Base-by-base conservation (phyloP, 2,113 vertebrate genomes). In the Numida meleagris region DNA sequence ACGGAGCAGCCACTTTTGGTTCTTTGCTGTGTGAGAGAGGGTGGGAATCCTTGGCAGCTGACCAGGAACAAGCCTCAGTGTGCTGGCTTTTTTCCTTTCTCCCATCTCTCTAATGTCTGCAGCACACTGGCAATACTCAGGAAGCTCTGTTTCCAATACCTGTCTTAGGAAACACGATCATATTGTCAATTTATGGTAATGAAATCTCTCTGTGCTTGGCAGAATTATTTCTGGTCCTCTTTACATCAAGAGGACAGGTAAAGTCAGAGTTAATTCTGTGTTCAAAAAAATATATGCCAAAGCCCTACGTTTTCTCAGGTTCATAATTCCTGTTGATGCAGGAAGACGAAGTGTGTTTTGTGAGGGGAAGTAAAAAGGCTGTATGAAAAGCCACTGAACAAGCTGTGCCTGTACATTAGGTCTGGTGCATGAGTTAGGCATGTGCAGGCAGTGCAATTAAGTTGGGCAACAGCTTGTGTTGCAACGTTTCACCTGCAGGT, bases 401-500 rank as follows among this genome's bases (percentile, higher is more conserved):
- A 86, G 93, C 93, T 14, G 1, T 90, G 96, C 95, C 61, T 91
- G 94, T 84, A 29, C 2, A 4, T 57, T 81, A 46, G 90, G 79
- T 77, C 87, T 88, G 87, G 89, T 79, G 88, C 89, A 77, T 36
- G 11, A 67, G 61, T 10, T 78, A 88, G 88, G 93, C 93, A 3
- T 95, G 96, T 96, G 94, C 80, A 73, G 96, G 90, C 95, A 95
- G 82, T 76, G 86, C 88, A 70, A 75, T 21, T 58, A 27, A 5
- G 40, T 95, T 95, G 85, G 92, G 96, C 94, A 97, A 95, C 48
- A 61, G 62, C 92, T 57, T 20, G 66, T 95, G 93, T 94, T 95
- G 94, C 96, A 95, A 96, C 14, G 9, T 84, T 88, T 95, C 93
- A 96, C 96, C 95, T 95, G 95, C 96, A 95, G 92, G 70, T 96